Conservation (phyloP, 2,797 vertebrate species). For the Schizopygopsis malacanthus region DNA sequence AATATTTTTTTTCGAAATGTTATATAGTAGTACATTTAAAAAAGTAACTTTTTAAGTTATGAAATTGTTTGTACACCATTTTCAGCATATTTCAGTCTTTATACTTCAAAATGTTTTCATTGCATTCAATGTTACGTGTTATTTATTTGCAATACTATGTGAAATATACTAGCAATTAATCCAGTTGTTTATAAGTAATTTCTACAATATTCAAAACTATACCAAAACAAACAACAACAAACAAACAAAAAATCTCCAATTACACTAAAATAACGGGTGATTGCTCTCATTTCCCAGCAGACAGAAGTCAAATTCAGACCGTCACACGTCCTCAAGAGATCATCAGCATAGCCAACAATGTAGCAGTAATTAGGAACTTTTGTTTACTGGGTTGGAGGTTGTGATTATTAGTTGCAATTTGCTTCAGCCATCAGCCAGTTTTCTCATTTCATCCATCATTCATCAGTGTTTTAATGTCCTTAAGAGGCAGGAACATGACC, state of each 20-base stretch:
- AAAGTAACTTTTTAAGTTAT: too few species aligned
- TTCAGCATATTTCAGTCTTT: background rate
- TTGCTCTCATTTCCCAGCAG: background rate
- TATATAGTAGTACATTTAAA: too few species aligned
- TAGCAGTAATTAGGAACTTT: background rate
- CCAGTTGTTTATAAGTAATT: too few species aligned
- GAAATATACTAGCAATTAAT: too few species aligned
- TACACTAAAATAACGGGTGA: background rate
- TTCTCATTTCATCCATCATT: slow-evolving; percentile 32
- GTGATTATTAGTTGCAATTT: slow-evolving; percentile 30
- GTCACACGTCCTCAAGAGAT: background rate
- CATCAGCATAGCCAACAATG: background rate
- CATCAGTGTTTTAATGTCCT: slow-evolving; percentile 28
- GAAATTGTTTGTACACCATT: too few species aligned
- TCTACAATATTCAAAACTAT: background rate
- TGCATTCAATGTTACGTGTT: background rate
- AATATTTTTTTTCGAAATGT: too few species aligned
- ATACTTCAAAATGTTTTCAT: background rate
- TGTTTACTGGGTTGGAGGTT: background rate
- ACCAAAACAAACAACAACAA: background rate
- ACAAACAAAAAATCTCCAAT: background rate
- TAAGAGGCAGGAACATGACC: slow-evolving; percentile 13
- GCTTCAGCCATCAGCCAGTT: slow-evolving; percentile 7
- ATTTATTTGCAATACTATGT: background rate
- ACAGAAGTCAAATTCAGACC: background rate